phyloP scores from a whole-genome alignment of 2,888 invertebrate genomes.

The Tipula confusa region DNA sequence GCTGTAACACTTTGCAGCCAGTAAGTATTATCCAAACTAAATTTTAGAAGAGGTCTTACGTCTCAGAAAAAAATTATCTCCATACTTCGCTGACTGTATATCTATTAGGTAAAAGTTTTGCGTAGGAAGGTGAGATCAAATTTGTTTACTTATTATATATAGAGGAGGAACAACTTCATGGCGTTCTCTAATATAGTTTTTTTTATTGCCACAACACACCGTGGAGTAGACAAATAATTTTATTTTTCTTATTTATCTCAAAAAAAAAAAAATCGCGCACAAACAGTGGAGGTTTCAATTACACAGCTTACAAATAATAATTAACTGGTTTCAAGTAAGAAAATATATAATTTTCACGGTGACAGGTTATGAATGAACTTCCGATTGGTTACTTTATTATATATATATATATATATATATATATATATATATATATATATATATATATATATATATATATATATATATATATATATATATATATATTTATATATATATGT shows the following conservation, averaged over 20 bases:
- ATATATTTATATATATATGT: too few relatives aligned
- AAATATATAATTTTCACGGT: neutral
- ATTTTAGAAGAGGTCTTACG: too few relatives aligned
- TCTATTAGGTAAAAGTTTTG: neutral
- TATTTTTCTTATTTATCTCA: neutral
- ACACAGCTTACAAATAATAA: neutral
- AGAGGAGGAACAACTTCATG: constrained; percentile 14
- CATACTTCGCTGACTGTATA: neutral
- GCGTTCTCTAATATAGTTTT: neutral
- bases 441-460: too few relatives aligned
- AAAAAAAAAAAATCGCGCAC: neutral
- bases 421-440: too few relatives aligned
- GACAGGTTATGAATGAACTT: neutral
- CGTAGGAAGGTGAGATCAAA: neutral
- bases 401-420: too few relatives aligned
- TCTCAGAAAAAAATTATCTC: too few relatives aligned
- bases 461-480: too few relatives aligned
- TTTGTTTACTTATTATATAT: neutral
- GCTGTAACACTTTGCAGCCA: too few relatives aligned
- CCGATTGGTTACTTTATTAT: neutral
- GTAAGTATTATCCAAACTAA: too few relatives aligned
- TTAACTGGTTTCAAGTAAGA: neutral
- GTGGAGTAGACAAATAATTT: neutral
- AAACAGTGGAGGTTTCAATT: neutral
- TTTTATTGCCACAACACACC: neutral